A percentile compares a stretch with the other conserved stretches of the same genome.
Evolutionary conservation across 2,113 vertebrate genomes (phyloP).

Genomic region (Castor canadensis): DNA sequence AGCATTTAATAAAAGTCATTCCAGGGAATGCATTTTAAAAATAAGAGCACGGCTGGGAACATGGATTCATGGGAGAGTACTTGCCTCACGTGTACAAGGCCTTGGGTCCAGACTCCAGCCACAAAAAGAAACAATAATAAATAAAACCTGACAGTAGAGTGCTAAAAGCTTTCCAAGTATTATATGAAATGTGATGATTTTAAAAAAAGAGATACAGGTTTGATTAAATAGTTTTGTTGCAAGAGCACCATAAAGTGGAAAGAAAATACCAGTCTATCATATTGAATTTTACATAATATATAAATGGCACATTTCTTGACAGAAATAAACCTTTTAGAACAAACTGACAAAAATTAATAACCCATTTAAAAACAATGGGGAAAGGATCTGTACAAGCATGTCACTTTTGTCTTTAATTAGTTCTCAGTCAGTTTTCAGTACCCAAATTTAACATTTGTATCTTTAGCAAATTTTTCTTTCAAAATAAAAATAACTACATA

Average conservation of each 20-base stretch:
- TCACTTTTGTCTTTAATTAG: not conserved
- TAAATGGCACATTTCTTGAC: not conserved
- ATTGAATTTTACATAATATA: not conserved
- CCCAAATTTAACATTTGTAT: not conserved
- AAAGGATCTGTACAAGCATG: not conserved
- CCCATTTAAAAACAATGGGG: not conserved
- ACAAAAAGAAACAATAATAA: not conserved
- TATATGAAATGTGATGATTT: not conserved
- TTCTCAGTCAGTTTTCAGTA: slow-evolving; percentile 2
- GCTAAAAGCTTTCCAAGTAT: not conserved
- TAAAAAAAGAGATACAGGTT: not conserved
- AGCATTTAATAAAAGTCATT: not conserved
- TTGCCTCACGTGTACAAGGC: not conserved
- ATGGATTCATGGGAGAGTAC: too few species aligned
- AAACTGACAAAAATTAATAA: slow-evolving; percentile 25
- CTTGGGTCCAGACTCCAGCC: not conserved
- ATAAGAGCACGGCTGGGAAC: not conserved
- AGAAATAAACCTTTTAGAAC: not conserved
- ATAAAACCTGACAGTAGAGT: not conserved
- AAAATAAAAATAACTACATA: not conserved
- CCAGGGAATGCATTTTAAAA: not conserved
- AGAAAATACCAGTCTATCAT: slow-evolving; percentile 8
- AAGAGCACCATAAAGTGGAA: not conserved
- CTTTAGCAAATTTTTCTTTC: slow-evolving; percentile 15
- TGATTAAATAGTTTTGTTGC: slow-evolving; percentile 4